Base-by-base conservation (phyloP, 2,113 vertebrate genomes). In the Lophius piscatorius region DNA sequence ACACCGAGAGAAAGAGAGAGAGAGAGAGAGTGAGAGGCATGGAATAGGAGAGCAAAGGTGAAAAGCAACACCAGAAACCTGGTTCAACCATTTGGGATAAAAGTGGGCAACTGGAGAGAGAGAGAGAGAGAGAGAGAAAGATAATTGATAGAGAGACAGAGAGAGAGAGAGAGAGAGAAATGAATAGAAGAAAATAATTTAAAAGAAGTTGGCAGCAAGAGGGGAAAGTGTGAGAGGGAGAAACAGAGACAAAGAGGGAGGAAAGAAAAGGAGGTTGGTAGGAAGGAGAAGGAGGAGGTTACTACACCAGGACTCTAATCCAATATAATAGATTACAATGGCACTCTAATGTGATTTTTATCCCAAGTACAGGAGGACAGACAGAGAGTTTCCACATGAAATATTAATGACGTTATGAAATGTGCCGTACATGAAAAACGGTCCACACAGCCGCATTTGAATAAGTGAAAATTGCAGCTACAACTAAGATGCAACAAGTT, bases 21-120 rank as follows among this genome's bases (percentile, higher is more conserved):
- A 60, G 50, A 63, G 52, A 56, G 63, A 70, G 72, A 70, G 56
- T 54, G 63, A 64, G 54, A 70, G 55, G 24, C 22, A 18, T 20
- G 22, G 39, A 34, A 44, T 29, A 11, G 34, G 42, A 59, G 47
- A 54, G 13, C 29, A 38, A 51, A 50, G 41, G 24, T 18, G 29
- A 23, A 63, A 38, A 28, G 44, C 23, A 39, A 63, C 35, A 61
- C 17, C 46, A 66, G 23, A 36, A 76, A 59, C 44, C 61, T 49
- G 20, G 42, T 34, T 42, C 31, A 44, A 39, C 47, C 46, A 64
- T 67, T 50, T 75, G 65, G 66, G 63, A 63, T 12, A n/a, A 36
- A 63, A 34, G 12, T 17, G 35, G 36, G 18, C 9, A 47, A 55
- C 52, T 41, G 58, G 44, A 63, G 29, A 39, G 48, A 70, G 7